Conservation (phyloP, 2,797 vertebrate genomes). For the Premnoplex brunnescens region DNA sequence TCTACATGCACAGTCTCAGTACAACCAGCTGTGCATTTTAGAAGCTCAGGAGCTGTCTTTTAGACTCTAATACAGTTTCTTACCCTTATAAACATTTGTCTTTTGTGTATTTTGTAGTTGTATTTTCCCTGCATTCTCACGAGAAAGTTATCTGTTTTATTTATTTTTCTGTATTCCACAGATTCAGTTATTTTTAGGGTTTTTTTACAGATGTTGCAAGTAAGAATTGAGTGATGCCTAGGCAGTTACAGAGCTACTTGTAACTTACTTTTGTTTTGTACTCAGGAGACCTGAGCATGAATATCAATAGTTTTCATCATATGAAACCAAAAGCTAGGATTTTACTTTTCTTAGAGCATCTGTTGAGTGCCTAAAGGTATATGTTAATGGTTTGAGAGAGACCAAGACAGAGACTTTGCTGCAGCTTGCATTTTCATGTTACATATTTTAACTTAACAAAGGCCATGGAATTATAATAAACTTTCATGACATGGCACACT, state of each 20-base stretch:
- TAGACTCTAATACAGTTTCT: background rate
- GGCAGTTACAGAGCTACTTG: background rate
- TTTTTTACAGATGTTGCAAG: background rate
- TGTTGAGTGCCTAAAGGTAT: background rate
- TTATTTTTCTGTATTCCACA: background rate
- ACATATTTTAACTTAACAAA: conserved; percentile 9
- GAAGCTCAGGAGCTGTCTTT: background rate
- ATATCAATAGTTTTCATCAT: background rate
- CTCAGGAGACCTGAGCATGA: background rate
- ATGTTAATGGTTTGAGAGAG: background rate
- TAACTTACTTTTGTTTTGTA: conserved; percentile 18
- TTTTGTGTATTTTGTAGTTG: background rate
- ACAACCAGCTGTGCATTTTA: background rate
- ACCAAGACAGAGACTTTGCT: background rate
- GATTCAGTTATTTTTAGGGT: background rate
- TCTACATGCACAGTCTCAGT: background rate
- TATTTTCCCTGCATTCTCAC: background rate
- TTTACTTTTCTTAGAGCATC: background rate
- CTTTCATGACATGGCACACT: background rate
- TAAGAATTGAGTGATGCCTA: background rate
- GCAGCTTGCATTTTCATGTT: background rate
- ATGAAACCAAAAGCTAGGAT: background rate
- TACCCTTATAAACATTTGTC: background rate
- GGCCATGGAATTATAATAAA: background rate
- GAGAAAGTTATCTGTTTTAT: background rate